phyloP scores from a whole-genome alignment of 2,888 invertebrate genomes.

The Ophonus ardosiacus region DNA sequence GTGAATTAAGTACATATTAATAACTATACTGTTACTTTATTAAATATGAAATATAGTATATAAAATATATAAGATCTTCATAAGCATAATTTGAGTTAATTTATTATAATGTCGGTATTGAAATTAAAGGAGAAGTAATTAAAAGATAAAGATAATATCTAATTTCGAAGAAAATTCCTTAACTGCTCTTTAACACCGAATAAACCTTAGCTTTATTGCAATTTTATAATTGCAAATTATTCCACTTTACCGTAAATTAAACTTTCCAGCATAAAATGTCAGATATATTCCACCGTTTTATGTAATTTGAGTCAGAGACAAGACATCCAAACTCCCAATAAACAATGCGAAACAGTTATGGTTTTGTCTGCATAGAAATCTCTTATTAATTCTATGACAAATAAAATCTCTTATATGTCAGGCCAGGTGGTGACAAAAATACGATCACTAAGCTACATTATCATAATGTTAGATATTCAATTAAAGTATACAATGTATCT shows the following conservation, averaged over 20 bases:
- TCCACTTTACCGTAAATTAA: not conserved
- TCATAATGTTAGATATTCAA: not conserved
- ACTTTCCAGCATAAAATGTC: constrained; percentile 24
- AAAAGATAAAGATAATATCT: constrained; percentile 8
- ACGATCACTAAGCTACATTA: not conserved
- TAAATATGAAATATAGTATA: no score
- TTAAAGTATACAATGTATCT: not conserved
- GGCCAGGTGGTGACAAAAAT: constrained; percentile 13
- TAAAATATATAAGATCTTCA: not conserved
- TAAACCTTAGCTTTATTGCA: constrained; percentile 10
- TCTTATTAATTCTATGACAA: constrained; percentile 15
- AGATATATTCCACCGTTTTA: constrained; percentile 17
- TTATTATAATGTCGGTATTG: not conserved
- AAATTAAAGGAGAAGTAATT: not conserved
- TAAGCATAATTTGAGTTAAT: not conserved
- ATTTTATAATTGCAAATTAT: constrained; percentile 32
- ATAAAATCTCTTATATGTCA: not conserved
- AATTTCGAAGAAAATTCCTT: constrained; percentile 4
- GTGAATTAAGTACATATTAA: no score
- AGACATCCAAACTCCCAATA: not conserved
- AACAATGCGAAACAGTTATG: constrained; percentile 36
- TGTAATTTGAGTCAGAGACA: constrained; percentile 21
- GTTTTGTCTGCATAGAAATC: constrained; percentile 12
- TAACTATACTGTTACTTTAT: no score
- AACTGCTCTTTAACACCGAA: not conserved